Evolutionary conservation across 2,888 invertebrate species (phyloP).

Genomic region (Coelinius sp.): DNA sequence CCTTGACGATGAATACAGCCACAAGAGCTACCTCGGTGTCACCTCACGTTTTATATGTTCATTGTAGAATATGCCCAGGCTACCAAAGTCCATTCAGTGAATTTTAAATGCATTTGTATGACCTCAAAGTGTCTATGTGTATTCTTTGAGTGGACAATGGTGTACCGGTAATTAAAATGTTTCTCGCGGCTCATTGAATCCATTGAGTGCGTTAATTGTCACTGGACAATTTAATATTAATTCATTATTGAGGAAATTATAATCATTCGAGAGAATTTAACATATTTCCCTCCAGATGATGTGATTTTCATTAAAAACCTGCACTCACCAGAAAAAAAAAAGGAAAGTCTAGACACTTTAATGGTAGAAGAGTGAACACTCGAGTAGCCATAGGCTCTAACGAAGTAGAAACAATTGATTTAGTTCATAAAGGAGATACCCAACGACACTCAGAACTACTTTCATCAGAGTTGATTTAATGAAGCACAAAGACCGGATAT

Average conservation of each 20-base stretch:
- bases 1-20: slow-evolving; percentile 27
- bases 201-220: not conserved
- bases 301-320: too few relatives aligned
- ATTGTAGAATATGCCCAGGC: slow-evolving; percentile 12
- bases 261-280: not conserved
- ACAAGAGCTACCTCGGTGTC: slow-evolving; percentile 26
- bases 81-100: slow-evolving; percentile 28
- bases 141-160: not conserved
- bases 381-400: slow-evolving; percentile 25
- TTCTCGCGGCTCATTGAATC: not conserved
- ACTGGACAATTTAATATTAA: not conserved
- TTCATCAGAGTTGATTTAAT: slow-evolving; percentile 11
- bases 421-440: not conserved
- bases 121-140: slow-evolving; percentile 13
- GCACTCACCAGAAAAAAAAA: not conserved
- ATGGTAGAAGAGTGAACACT: not conserved
- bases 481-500: slow-evolving; percentile 8
- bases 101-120: slow-evolving; percentile 22
- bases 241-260: not conserved
- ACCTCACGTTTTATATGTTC: slow-evolving; percentile 20
- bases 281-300: too few relatives aligned
- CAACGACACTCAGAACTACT: slow-evolving; percentile 2
- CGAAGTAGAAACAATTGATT: slow-evolving; percentile 20
- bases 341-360: not conserved
- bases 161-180: not conserved